Conservation (phyloP, 2,888 invertebrate species). For the Tetragnatha montana region DNA sequence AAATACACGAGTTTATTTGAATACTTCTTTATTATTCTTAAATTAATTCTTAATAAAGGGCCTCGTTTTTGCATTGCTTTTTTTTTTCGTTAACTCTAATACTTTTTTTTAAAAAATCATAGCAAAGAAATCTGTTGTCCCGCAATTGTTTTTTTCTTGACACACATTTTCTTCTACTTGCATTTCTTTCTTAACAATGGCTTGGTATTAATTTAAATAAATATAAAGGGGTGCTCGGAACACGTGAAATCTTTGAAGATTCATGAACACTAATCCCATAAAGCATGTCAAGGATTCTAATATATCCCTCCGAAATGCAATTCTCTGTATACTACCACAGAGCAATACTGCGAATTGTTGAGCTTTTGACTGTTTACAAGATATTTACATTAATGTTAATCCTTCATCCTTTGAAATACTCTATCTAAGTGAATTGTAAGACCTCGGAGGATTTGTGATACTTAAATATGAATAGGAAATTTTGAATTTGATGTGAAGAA, state of each 20-base stretch:
- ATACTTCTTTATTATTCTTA: constrained; percentile 15
- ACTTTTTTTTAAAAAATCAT: background rate
- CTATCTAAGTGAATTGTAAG: too few species aligned
- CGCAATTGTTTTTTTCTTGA: background rate
- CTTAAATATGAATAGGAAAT: too few species aligned
- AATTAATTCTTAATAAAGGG: background rate
- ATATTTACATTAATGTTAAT: too few species aligned
- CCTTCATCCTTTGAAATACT: too few species aligned
- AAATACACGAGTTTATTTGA: constrained; percentile 12
- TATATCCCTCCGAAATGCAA: background rate
- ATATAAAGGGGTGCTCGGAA: background rate
- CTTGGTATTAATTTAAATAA: background rate
- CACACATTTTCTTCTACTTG: background rate
- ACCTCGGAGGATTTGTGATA: too few species aligned
- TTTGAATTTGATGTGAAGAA: too few species aligned
- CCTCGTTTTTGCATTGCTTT: background rate
- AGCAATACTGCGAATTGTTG: too few species aligned
- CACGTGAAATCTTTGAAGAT: background rate
- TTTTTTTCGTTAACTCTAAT: background rate
- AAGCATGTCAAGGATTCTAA: background rate
- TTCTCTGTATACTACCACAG: background rate
- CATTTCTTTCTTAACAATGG: background rate
- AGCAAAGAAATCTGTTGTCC: background rate
- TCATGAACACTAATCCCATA: background rate
- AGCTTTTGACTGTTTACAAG: too few species aligned